Conservation (phyloP, 2,888 invertebrate genomes). For the Aphidoletes aphidimyza region DNA sequence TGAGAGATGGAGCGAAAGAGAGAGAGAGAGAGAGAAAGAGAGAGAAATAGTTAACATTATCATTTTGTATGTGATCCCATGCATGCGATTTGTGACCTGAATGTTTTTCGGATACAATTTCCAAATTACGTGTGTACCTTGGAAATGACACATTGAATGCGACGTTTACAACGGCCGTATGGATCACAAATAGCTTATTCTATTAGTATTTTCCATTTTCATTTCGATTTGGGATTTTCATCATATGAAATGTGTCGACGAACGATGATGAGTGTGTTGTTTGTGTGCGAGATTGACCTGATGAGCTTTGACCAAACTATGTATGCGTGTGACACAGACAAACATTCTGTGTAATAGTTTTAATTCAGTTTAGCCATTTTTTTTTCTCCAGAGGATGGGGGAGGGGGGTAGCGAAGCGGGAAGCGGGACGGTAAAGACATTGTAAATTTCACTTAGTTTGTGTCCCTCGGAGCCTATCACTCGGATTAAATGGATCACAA, state of each 20-base stretch:
- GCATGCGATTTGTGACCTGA: not conserved
- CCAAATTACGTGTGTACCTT: slow-evolving; percentile 31
- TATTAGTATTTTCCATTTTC: slow-evolving; percentile 7
- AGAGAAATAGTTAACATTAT: not conserved
- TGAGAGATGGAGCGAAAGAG: not conserved
- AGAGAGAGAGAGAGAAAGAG: not conserved
- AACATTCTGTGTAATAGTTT: slow-evolving; percentile 18
- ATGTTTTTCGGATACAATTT: not conserved
- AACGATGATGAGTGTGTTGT: not conserved
- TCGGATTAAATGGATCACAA: slow-evolving; percentile 1
- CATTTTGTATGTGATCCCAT: not conserved
- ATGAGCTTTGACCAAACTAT: too few relatives aligned
- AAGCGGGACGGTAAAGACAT: too few relatives aligned
- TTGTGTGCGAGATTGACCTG: not conserved
- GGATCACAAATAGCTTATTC: slow-evolving; percentile 17
- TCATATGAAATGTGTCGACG: not conserved
- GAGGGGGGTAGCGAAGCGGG: too few relatives aligned
- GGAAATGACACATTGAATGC: not conserved
- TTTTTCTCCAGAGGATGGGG: not conserved
- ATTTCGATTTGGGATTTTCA: slow-evolving; percentile 32
- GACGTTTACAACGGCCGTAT: not conserved
- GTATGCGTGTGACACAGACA: too few relatives aligned
- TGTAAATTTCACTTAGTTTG: not conserved
- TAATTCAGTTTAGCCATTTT: not conserved
- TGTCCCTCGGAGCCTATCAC: not conserved